Evolutionary conservation across 2,888 invertebrate genomes (phyloP).

Genomic region (Yponomeuta plumbellus): DNA sequence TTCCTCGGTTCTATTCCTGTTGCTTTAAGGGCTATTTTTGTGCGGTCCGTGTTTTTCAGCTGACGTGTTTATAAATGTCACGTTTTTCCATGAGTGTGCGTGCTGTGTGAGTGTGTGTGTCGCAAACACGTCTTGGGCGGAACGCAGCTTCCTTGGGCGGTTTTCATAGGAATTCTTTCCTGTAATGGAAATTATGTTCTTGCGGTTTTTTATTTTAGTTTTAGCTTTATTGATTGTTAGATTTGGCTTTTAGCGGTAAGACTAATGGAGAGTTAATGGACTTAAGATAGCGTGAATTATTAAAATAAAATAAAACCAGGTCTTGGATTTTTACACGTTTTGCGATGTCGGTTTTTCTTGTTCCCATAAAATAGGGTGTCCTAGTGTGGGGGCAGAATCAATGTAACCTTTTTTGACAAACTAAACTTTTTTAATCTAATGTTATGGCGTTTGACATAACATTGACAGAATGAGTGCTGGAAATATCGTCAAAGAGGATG

Average conservation of each 20-base stretch:
- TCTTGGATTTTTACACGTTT: no score
- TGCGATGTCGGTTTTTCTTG: no score
- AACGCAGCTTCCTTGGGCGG: constrained; percentile 25
- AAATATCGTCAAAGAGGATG: no score
- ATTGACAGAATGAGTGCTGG: no score
- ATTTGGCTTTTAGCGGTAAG: not conserved
- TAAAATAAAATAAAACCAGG: no score
- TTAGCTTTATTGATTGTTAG: not conserved
- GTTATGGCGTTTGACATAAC: no score
- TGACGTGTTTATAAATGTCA: constrained; percentile 69
- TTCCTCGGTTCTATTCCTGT: not conserved
- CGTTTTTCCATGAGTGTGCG: constrained; percentile 35
- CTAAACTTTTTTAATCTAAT: no score
- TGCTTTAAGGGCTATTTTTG: constrained; percentile 33
- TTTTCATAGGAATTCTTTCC: constrained; percentile 13
- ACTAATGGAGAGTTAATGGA: not conserved
- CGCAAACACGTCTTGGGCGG: constrained; percentile 64
- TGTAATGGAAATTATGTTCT: constrained; percentile 12
- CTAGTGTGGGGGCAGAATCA: no score
- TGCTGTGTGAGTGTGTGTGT: constrained; percentile 37
- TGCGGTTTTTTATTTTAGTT: not conserved
- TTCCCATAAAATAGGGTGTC: no score
- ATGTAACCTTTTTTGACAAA: no score
- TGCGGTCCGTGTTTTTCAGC: constrained; percentile 49
- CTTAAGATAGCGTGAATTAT: no score